Evolutionary conservation across 2,797 vertebrate species (phyloP).

Genomic region (Chelonia mydas): DNA sequence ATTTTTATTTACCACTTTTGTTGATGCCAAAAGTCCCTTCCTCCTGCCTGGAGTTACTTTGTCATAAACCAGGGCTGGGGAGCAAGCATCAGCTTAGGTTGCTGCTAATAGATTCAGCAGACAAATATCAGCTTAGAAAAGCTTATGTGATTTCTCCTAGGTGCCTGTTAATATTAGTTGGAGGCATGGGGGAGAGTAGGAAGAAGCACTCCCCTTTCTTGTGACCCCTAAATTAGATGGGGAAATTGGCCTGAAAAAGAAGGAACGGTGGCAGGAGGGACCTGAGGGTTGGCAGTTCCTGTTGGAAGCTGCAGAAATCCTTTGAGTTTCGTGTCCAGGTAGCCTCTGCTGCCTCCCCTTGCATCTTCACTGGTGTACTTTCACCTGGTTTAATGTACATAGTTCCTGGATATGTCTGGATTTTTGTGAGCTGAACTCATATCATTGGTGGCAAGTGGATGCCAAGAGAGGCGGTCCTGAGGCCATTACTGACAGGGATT

Average conservation of each 20-base stretch:
- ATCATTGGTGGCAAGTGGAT: neutral
- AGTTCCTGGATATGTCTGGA: neutral
- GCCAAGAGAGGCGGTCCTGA: neutral
- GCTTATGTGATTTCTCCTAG: neutral
- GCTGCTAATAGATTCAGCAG: neutral
- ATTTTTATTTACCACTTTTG: neutral
- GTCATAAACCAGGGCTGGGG: neutral
- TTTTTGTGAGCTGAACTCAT: neutral
- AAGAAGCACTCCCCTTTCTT: neutral
- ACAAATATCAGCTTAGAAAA: neutral
- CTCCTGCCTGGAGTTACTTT: neutral
- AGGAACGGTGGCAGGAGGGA: neutral
- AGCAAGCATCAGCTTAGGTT: neutral
- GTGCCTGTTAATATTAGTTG: neutral
- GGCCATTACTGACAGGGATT: neutral
- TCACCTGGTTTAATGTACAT: neutral
- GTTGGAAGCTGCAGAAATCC: neutral
- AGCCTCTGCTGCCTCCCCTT: neutral
- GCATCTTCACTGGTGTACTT: neutral
- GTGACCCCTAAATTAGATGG: neutral
- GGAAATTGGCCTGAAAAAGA: neutral
- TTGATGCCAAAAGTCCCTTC: neutral
- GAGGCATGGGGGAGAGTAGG: too few relatives aligned
- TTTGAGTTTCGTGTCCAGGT: neutral
- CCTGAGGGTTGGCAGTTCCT: neutral